A percentile compares a stretch with the other conserved stretches of the same genome.
phyloP scores from a whole-genome alignment of 2,888 invertebrate species.

The Lampropteryx suffumata region DNA sequence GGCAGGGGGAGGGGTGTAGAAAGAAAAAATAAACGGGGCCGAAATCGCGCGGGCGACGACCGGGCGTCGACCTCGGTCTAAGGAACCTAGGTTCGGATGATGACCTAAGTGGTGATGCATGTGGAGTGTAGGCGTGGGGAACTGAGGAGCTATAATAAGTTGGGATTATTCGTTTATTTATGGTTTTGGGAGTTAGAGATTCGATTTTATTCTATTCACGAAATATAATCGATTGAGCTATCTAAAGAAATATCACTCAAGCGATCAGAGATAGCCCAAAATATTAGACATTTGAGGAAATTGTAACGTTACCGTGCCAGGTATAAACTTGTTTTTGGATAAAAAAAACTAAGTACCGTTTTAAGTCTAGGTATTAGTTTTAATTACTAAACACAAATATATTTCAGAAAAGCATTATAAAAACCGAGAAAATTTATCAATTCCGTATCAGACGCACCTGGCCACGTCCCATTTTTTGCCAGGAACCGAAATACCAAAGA shows the following conservation, averaged over 20 bases:
- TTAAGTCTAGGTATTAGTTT: too few species aligned
- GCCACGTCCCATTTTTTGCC: slow-evolving; percentile 45
- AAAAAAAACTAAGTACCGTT: too few species aligned
- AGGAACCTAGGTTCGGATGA: slow-evolving; percentile 48
- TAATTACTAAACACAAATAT: too few species aligned
- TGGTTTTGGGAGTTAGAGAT: background rate
- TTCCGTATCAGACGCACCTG: slow-evolving; percentile 37
- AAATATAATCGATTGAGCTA: too few species aligned
- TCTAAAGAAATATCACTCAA: too few species aligned
- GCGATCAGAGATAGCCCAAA: too few species aligned
- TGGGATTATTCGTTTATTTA: background rate
- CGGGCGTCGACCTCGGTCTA: slow-evolving; percentile 66
- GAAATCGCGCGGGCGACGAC: slow-evolving; percentile 75
- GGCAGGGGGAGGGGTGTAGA: slow-evolving; percentile 39
- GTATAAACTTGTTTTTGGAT: too few species aligned
- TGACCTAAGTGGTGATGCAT: slow-evolving; percentile 28
- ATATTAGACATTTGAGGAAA: too few species aligned
- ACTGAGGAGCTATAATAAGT: background rate
- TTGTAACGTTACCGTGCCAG: too few species aligned
- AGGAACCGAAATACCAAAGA: slow-evolving; percentile 44
- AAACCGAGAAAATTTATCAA: slow-evolving; percentile 16
- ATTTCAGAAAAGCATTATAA: background rate
- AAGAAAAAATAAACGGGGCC: slow-evolving; percentile 59
- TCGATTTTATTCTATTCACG: too few species aligned
- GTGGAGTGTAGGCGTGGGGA: background rate